phyloP scores from a whole-genome alignment of 2,797 vertebrate genomes.

The Threskiornis aethiopicus region DNA sequence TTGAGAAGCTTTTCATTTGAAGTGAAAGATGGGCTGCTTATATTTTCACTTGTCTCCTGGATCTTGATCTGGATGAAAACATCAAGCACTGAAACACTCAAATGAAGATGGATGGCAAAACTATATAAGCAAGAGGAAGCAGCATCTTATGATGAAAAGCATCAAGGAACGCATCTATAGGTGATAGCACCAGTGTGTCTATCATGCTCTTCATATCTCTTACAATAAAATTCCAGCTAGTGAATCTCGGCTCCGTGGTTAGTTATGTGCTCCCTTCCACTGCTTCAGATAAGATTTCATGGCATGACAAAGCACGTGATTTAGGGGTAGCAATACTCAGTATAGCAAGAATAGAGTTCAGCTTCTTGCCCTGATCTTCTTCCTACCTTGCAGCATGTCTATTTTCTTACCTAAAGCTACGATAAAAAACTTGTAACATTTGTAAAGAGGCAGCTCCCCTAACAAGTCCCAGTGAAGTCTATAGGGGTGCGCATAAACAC shows the following conservation, averaged over 20 bases:
- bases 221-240: neutral
- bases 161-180: neutral
- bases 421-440: neutral
- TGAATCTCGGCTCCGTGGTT: neutral
- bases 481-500: rapidly evolving
- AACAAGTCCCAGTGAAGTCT: neutral
- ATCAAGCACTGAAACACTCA: conserved; percentile 1
- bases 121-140: conserved; percentile 1
- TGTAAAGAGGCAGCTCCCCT: neutral
- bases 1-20: neutral
- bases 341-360: neutral
- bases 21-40: conserved; percentile 19
- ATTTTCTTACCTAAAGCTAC: neutral
- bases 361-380: neutral
- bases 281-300: neutral
- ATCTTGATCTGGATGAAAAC: conserved; percentile 47
- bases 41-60: conserved; percentile 26
- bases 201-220: neutral
- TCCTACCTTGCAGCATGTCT: neutral
- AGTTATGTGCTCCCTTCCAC: neutral
- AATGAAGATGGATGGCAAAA: conserved; percentile 35
- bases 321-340: neutral
- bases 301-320: neutral
- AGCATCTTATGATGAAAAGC: conserved; percentile 22
- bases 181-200: neutral